Conservation (phyloP, 2,113 vertebrate genomes). For the Chionodraco myersi region DNA sequence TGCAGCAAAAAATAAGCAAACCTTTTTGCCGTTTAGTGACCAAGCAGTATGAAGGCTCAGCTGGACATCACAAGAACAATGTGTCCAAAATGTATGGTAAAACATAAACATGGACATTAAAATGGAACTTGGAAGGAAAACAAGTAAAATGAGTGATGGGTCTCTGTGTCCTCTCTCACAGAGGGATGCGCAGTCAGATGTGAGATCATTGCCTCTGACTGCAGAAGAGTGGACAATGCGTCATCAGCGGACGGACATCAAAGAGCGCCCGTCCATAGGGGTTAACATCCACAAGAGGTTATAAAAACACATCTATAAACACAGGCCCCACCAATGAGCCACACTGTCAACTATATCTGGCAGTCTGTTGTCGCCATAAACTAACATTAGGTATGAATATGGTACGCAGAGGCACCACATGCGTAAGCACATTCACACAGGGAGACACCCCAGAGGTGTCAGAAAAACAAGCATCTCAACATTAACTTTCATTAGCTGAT, state of each 20-base stretch:
- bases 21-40: background rate
- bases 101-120: background rate
- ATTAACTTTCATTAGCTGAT: conserved; percentile 60
- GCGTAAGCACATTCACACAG: conserved; percentile 43
- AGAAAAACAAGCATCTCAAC: conserved; percentile 63
- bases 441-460: conserved; percentile 63
- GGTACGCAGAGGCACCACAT: conserved; percentile 34
- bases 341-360: conserved; percentile 64
- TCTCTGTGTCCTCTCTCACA: background rate
- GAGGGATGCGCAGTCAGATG: conserved; percentile 62
- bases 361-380: conserved; percentile 57
- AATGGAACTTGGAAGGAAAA: background rate
- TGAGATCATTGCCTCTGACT: conserved; percentile 65
- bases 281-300: conserved; percentile 68
- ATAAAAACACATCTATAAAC: conserved; percentile 74
- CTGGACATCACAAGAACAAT: background rate
- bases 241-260: conserved; percentile 71
- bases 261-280: conserved; percentile 52
- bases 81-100: background rate
- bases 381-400: conserved; percentile 57
- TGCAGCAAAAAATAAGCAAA: background rate
- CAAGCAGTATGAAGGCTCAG: background rate
- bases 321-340: conserved; percentile 53
- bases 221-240: conserved; percentile 69
- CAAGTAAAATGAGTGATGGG: background rate